phyloP scores from a whole-genome alignment of 2,797 vertebrate species.

The Syndactyla subalaris region DNA sequence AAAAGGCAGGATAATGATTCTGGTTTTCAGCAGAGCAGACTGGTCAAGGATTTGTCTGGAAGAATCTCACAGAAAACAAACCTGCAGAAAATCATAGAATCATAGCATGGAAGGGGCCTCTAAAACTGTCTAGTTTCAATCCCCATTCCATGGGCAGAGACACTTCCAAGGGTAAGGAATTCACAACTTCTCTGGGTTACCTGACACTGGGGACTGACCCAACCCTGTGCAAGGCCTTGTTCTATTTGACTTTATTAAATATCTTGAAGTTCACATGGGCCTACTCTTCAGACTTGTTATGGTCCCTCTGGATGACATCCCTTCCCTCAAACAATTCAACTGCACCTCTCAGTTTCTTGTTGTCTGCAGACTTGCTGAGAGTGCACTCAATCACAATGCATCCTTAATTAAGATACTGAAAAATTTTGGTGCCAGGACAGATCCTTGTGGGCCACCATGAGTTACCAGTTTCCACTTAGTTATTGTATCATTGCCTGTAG shows the following conservation, averaged over 20 bases:
- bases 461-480: neutral
- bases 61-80: neutral
- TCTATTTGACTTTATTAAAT: neutral
- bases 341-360: neutral
- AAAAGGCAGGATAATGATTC: neutral
- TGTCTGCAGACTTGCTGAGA: neutral
- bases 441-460: neutral
- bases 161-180: neutral
- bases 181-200: neutral
- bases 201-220: neutral
- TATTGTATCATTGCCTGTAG: neutral
- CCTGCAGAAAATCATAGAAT: neutral
- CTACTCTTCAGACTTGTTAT: neutral
- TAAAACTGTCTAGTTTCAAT: neutral
- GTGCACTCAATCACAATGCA: neutral
- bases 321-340: neutral
- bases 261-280: neutral
- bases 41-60: neutral
- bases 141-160: neutral
- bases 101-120: rapidly evolving
- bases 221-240: neutral
- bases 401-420: neutral
- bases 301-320: neutral
- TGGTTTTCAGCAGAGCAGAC: neutral
- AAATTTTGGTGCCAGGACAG: neutral